Percentiles rank a stretch among this genome's conserved stretches.
These are phyloP conservation scores for Drosophila trichaetosa DNA, from an alignment of 2,888 invertebrate genomes.

Conservation along the genomic window DNA sequence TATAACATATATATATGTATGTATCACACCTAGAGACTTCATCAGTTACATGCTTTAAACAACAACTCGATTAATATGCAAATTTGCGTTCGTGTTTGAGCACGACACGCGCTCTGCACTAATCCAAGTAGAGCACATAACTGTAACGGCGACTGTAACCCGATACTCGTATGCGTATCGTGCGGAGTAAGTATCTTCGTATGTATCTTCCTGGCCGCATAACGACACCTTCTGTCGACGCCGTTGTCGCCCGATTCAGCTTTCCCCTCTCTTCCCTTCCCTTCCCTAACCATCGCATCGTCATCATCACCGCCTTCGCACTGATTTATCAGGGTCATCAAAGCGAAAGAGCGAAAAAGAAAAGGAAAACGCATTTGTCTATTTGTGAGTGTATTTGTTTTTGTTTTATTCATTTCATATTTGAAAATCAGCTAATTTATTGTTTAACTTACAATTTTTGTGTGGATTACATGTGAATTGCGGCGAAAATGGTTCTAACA, in stretches of 20 bases:
- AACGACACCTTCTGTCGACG: conserved; percentile 64
- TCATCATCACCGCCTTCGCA: conserved; percentile 5
- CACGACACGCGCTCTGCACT: conserved; percentile 27
- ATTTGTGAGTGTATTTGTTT: conserved; percentile 48
- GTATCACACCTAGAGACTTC: neutral
- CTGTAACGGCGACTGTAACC: conserved; percentile 41
- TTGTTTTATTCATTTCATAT: conserved; percentile 34
- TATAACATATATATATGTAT: neutral
- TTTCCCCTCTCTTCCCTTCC: neutral
- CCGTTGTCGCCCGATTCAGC: conserved; percentile 22
- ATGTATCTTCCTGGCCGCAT: conserved; percentile 47
- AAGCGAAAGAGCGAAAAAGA: conserved; percentile 9
- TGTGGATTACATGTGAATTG: conserved; percentile 60
- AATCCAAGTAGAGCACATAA: conserved; percentile 8
- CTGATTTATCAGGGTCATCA: conserved; percentile 62
- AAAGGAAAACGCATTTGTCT: conserved; percentile 50
- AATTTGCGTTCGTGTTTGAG: neutral
- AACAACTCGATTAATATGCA: neutral
- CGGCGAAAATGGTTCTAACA: conserved; percentile 50
- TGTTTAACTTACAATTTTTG: conserved; percentile 57
- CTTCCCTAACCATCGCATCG: neutral
- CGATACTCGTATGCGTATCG: conserved; percentile 38
- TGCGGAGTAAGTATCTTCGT: conserved; percentile 9
- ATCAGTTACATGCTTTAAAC: neutral
- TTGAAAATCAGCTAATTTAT: conserved; percentile 70